A percentile compares a stretch with the other conserved stretches of the same genome.
Evolutionary conservation across 2,113 vertebrate genomes (phyloP).

Genomic region (Sinocyclocheilus anshuiensis): DNA sequence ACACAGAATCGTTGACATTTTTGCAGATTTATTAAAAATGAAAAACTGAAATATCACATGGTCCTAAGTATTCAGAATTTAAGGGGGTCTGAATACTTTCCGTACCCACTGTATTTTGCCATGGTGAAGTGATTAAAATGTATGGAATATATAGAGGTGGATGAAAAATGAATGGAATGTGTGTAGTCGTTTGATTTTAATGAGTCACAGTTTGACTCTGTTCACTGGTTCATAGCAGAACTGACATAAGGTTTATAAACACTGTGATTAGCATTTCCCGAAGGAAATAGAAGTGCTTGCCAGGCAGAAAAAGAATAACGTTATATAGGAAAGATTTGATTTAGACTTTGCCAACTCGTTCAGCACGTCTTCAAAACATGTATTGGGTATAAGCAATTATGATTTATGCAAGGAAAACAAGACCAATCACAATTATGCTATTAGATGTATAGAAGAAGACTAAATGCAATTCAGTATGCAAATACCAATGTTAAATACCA

Average conservation of each 20-base stretch:
- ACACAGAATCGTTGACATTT: too few species aligned
- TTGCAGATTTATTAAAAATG: too few species aligned
- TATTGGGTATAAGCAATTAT: neutral
- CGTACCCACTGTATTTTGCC: too few species aligned
- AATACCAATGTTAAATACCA: neutral
- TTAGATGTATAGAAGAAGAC: neutral
- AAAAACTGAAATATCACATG: too few species aligned
- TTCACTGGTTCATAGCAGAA: neutral
- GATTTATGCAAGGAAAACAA: neutral
- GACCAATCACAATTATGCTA: neutral
- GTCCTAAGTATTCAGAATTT: too few species aligned
- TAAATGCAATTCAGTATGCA: neutral
- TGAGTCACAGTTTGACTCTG: constrained; percentile 16
- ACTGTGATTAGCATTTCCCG: neutral
- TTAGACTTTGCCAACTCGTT: neutral
- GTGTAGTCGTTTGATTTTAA: constrained; percentile 18
- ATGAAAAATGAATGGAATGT: constrained; percentile 55
- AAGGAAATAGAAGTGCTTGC: too few species aligned
- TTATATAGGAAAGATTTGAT: neutral
- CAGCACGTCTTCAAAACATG: neutral
- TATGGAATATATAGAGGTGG: neutral
- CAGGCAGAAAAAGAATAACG: neutral
- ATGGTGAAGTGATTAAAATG: neutral
- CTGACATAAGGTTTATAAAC: neutral
- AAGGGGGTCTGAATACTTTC: too few species aligned